Evolutionary conservation across 2,797 vertebrate species (phyloP).

Genomic region (Mormyrus hasselquistii): DNA sequence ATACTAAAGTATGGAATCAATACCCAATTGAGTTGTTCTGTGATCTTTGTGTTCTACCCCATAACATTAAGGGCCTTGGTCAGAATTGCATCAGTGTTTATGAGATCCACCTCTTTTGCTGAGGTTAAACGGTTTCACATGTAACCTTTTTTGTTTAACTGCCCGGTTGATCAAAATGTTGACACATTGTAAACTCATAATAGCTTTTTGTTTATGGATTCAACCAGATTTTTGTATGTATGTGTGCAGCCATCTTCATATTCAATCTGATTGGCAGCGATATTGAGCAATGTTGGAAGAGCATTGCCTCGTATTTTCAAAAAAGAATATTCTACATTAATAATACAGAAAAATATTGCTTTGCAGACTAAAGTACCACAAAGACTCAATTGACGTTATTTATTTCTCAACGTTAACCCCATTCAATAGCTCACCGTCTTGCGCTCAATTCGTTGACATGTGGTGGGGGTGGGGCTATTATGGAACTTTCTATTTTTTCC

Average conservation of each 20-base stretch:
- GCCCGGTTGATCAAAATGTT: background rate
- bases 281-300: background rate
- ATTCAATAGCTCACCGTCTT: background rate
- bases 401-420: slow-evolving; percentile 24
- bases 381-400: slow-evolving; percentile 20
- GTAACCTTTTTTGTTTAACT: background rate
- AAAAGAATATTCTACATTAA: slow-evolving; percentile 19
- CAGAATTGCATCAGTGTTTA: slow-evolving; percentile 38
- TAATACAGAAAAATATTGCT: slow-evolving; percentile 23
- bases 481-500: slow-evolving; percentile 3
- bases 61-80: slow-evolving; percentile 36
- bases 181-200: background rate
- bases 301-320: background rate
- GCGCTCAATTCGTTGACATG: slow-evolving; percentile 24
- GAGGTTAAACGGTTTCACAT: slow-evolving; percentile 19
- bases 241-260: slow-evolving; percentile 25
- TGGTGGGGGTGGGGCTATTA: background rate
- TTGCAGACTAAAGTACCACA: slow-evolving; percentile 20
- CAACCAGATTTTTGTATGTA: background rate
- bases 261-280: slow-evolving; percentile 14
- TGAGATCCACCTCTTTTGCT: slow-evolving; percentile 23
- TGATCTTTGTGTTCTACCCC: slow-evolving; percentile 33
- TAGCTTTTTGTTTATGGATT: background rate
- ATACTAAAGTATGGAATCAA: slow-evolving; percentile 32
- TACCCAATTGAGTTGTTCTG: slow-evolving; percentile 32